A percentile compares a stretch with the other conserved stretches of the same genome.
These are phyloP conservation scores for Gnathonemus longibarbis DNA, from an alignment of 2,113 vertebrate species.

Conservation along the genomic window DNA sequence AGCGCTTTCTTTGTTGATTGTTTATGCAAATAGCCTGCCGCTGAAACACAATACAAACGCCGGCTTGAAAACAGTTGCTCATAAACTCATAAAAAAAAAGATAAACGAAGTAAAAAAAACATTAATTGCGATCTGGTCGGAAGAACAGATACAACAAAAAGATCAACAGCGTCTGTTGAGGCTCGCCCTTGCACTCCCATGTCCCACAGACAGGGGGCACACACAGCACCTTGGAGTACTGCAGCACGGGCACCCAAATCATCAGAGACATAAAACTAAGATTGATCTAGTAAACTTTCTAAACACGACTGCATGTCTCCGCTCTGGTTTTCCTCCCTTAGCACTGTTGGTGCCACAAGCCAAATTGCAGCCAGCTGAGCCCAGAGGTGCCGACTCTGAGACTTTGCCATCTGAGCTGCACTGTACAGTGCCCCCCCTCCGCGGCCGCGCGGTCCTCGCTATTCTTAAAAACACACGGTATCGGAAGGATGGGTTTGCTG, in stretches of 20 bases:
- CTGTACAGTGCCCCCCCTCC: background rate
- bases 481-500: background rate
- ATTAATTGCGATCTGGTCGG: too few relatives aligned
- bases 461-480: background rate
- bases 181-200: background rate
- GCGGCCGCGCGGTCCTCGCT: too few relatives aligned
- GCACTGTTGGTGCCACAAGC: conserved; percentile 24
- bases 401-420: background rate
- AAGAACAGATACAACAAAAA: too few relatives aligned
- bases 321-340: conserved; percentile 34
- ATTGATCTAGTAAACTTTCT: background rate
- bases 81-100: too few relatives aligned
- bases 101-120: too few relatives aligned
- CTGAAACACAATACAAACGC: too few relatives aligned
- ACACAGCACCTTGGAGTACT: background rate
- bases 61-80: too few relatives aligned
- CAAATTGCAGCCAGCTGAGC: conserved; percentile 28
- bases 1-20: too few relatives aligned
- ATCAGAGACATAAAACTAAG: conserved; percentile 53
- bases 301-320: conserved; percentile 27
- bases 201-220: background rate
- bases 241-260: conserved; percentile 10
- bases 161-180: background rate
- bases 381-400: conserved; percentile 12
- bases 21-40: too few relatives aligned